Base-by-base conservation (phyloP, 2,888 invertebrate genomes). In the Drosophila nr. medialis region DNA sequence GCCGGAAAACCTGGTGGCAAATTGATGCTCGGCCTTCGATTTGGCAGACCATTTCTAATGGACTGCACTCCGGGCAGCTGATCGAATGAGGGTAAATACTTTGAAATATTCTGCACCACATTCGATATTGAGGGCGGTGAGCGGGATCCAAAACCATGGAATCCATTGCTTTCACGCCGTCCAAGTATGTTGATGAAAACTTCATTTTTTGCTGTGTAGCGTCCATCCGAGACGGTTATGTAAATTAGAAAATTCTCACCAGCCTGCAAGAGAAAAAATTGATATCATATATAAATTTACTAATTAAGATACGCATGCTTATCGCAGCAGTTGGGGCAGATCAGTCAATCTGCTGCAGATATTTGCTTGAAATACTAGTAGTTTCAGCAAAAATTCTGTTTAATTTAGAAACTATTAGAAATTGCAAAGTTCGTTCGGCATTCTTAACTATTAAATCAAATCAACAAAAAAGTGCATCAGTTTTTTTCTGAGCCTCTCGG, bases 221-320 rank as follows among this genome's bases (percentile, higher is more conserved):
- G 93, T 7, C 96, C 96, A 91, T 96, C 95, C 27, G 94, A 94
- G 21, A 95, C 95, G 2, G 95, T 96, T 60, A 96, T 95, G 92
- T 95, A 96, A 24, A 96, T 93, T 77, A 94, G 94, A 84, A 96
- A 94, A 81, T 95, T 94, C 89, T 95, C 94, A 10, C 95, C 96
- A 66, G 94, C 95, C 96, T 96, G 64, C 1, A 72, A 77, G 42
- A 30, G 24, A 15, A 69, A 10, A 51, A 4, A n/a, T 18, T 4
- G 10, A 29, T 10, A 21, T 21, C 0, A 29, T 15, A 21, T 29
- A 29, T 15, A 15, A 1, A 45, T 24, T 8, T 8, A 8, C 13
- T 45, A 2, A 45, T 24, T 24, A 24, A 24, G 24, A 24, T 45
- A 24, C 15, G 4, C 1, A 13, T n/a, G 24, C n/a, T n/a, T n/a